Percentiles rank a stretch among this genome's conserved stretches.
Conservation (phyloP, 2,113 vertebrate species). For the Cyprinodon tularosa region DNA sequence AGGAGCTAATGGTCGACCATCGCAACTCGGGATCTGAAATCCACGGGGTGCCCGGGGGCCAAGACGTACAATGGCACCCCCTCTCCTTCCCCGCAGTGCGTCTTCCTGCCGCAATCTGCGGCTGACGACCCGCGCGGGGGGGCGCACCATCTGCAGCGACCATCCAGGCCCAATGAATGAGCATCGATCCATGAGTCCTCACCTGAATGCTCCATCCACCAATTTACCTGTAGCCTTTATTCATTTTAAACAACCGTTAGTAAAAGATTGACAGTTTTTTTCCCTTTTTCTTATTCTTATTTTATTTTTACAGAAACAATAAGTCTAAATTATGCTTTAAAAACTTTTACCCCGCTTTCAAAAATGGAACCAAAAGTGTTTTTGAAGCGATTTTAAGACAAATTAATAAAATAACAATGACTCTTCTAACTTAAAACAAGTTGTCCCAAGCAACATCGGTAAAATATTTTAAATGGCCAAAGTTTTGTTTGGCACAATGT, state of each 20-base stretch:
- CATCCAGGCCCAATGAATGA: conserved; percentile 43
- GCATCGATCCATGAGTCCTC: conserved; percentile 48
- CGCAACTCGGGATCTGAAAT: conserved; percentile 80
- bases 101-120: conserved; percentile 83
- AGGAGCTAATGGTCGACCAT: conserved; percentile 85
- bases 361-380: neutral
- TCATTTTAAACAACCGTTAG: neutral
- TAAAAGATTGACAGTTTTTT: neutral
- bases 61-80: conserved; percentile 70
- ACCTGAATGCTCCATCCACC: conserved; percentile 39
- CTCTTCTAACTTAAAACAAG: neutral
- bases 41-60: conserved; percentile 79
- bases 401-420: neutral
- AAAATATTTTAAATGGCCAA: neutral
- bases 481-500: neutral
- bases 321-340: too few relatives aligned
- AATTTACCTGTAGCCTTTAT: neutral
- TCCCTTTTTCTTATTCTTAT: neutral
- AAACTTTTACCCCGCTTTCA: too few relatives aligned
- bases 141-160: conserved; percentile 66
- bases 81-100: conserved; percentile 76
- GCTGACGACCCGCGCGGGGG: conserved; percentile 64
- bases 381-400: neutral
- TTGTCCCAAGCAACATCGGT: neutral
- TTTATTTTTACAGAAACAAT: too few relatives aligned